Evolutionary conservation across 2,113 vertebrate species (phyloP).

Genomic region (Progne subis): DNA sequence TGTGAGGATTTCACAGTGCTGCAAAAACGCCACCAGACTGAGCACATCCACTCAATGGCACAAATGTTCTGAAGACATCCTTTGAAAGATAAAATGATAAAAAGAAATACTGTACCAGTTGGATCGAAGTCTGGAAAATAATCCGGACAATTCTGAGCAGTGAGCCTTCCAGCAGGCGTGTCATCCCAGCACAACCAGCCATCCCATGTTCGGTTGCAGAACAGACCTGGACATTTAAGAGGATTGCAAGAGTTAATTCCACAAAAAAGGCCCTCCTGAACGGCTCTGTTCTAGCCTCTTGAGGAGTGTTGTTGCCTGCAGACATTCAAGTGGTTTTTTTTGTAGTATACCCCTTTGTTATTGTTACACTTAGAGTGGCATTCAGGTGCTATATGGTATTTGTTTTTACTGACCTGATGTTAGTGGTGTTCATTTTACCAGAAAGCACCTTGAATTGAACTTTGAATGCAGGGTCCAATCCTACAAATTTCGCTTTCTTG

Average conservation of each 20-base stretch:
- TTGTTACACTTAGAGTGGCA: not conserved
- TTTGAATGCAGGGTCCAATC: not conserved
- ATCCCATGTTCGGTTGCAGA: conserved; percentile 90
- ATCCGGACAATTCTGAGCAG: conserved; percentile 86
- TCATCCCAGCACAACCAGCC: conserved; percentile 94
- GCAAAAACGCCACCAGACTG: not conserved
- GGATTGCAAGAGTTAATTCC: not conserved
- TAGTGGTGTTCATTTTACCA: not conserved
- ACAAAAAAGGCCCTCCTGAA: not conserved
- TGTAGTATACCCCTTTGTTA: not conserved
- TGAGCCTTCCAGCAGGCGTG: conserved; percentile 80
- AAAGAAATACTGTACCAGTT: conserved; percentile 77
- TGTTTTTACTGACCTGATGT: not conserved
- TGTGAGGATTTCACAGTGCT: not conserved
- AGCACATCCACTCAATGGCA: not conserved
- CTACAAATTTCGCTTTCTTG: not conserved
- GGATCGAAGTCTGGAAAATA: conserved; percentile 94
- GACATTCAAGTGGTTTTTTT: not conserved
- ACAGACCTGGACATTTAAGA: conserved; percentile 72
- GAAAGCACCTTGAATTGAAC: not conserved
- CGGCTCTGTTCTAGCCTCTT: not conserved
- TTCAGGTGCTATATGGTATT: not conserved
- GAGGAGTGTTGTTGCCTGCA: not conserved
- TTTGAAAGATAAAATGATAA: not conserved
- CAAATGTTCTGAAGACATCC: not conserved